Percentiles rank a stretch among this genome's conserved stretches.
Evolutionary conservation across 2,888 invertebrate genomes (phyloP).

Genomic region (Podotricha telesiphe): DNA sequence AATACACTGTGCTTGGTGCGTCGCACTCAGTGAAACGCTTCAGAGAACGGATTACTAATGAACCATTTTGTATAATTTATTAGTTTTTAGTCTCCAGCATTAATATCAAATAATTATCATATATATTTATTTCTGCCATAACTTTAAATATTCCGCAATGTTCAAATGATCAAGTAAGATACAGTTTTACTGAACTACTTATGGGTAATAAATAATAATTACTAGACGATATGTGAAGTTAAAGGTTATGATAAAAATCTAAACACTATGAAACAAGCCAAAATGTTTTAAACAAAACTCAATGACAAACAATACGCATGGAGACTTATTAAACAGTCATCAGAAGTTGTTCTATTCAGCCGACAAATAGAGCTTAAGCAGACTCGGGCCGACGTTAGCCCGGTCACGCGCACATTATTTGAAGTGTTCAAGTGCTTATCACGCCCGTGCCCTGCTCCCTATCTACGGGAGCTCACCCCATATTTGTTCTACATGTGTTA

Average conservation of each 20-base stretch:
- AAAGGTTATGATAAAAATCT: background rate
- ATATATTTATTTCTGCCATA: too few species aligned
- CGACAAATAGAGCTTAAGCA: conserved; percentile 54
- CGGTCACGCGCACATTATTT: conserved; percentile 70
- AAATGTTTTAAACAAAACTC: conserved; percentile 22
- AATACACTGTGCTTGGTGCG: conserved; percentile 10
- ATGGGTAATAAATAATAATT: too few species aligned
- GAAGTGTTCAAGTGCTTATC: conserved; percentile 65
- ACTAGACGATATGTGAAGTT: too few species aligned
- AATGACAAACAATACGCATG: conserved; percentile 39
- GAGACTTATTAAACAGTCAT: conserved; percentile 49
- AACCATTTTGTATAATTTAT: conserved; percentile 33
- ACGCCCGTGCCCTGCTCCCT: conserved; percentile 40
- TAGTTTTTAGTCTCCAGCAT: background rate
- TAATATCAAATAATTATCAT: too few species aligned
- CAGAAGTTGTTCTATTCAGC: conserved; percentile 52
- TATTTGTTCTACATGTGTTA: conserved; percentile 67
- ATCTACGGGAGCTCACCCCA: conserved; percentile 51
- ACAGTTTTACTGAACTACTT: too few species aligned
- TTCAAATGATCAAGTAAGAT: too few species aligned
- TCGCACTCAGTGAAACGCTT: conserved; percentile 21
- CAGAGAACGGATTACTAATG: conserved; percentile 35
- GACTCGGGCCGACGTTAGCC: conserved; percentile 51
- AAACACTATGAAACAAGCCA: background rate
- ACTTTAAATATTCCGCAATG: too few species aligned